phyloP scores from a whole-genome alignment of 2,888 invertebrate genomes.

The Pyralis farinalis region DNA sequence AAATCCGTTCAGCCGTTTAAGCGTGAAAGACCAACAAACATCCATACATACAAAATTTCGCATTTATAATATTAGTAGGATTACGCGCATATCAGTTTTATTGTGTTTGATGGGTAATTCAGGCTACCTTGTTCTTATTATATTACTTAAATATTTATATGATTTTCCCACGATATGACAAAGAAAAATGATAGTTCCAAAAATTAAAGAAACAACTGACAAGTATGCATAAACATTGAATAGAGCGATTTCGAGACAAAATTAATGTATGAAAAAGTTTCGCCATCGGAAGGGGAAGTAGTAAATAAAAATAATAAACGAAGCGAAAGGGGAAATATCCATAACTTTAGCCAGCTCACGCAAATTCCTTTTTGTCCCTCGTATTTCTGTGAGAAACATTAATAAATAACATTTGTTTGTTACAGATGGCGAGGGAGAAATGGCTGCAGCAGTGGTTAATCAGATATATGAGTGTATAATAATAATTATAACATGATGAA shows the following conservation, averaged over 20 bases:
- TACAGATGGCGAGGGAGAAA: constrained; percentile 48
- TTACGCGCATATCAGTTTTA: too few species aligned
- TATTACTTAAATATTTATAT: too few species aligned
- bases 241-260: background rate
- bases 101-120: too few species aligned
- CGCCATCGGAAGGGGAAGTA: constrained; percentile 1
- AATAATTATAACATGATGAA: constrained; percentile 70
- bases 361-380: background rate
- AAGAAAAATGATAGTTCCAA: too few species aligned
- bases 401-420: constrained; percentile 37
- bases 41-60: too few species aligned
- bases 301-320: constrained; percentile 9
- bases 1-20: too few species aligned
- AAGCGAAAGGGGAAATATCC: constrained; percentile 4
- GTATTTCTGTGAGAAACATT: background rate
- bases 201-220: too few species aligned
- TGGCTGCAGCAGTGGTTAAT: constrained; percentile 27
- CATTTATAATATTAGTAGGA: too few species aligned
- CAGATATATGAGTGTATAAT: constrained; percentile 30
- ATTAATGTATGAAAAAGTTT: constrained; percentile 3
- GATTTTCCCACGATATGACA: too few species aligned
- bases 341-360: constrained; percentile 3
- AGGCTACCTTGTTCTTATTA: too few species aligned
- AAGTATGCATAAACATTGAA: too few species aligned
- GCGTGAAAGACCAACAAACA: too few species aligned